Conservation (phyloP, 2,113 vertebrate genomes). For the Hippocampus guttulatus region DNA sequence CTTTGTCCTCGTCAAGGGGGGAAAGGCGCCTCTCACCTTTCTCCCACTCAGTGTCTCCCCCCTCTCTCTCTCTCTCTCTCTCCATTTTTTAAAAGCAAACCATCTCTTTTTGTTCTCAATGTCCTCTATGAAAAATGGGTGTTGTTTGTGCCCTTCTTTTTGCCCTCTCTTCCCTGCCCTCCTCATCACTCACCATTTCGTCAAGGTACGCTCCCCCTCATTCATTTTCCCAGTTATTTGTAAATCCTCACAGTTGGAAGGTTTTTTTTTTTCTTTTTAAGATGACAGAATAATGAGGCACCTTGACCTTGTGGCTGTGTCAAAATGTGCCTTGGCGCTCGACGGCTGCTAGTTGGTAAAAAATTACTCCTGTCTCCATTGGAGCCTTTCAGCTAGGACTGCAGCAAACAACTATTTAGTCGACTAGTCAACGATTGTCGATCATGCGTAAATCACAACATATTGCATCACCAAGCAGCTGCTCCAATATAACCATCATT, state of each 20-base stretch:
- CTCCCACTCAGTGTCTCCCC: constrained; percentile 24
- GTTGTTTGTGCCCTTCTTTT: constrained; percentile 20
- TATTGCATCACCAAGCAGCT: too few relatives aligned
- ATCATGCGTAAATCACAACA: too few relatives aligned
- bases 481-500: too few relatives aligned
- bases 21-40: constrained; percentile 65
- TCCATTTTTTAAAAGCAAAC: constrained; percentile 30
- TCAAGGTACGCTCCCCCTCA: constrained; percentile 5
- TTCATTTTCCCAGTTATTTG: neutral
- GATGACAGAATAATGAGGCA: constrained; percentile 13
- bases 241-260: constrained; percentile 10
- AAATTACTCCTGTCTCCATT: constrained; percentile 15
- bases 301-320: constrained; percentile 26
- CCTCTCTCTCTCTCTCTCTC: constrained; percentile 37
- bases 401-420: too few relatives aligned
- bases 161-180: constrained; percentile 13
- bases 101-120: constrained; percentile 31
- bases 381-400: neutral
- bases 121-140: constrained; percentile 37
- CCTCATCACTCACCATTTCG: constrained; percentile 9
- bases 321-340: neutral
- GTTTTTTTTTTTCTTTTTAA: constrained; percentile 13
- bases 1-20: constrained; percentile 64
- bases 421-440: too few relatives aligned
- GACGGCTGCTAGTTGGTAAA: neutral